Evolutionary conservation across 2,113 vertebrate species (phyloP), one percentile per base, ranked within the genome.

Genomic region (Monopterus albus): DNA sequence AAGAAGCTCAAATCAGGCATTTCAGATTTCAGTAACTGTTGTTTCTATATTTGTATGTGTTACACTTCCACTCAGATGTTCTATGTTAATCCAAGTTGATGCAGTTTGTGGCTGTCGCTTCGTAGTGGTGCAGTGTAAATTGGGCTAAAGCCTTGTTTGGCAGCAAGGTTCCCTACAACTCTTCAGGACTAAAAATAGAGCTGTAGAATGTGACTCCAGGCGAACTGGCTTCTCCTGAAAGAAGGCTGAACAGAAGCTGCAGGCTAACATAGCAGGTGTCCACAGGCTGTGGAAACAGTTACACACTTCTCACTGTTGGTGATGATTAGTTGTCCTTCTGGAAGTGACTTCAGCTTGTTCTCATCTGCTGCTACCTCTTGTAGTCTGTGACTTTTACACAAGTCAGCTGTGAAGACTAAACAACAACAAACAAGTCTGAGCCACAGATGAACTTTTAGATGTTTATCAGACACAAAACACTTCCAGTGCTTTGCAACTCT

Each of bases 131-230:
- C 35, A 20, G 2, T 45, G n/a, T 66, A 64, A 81, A 78, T 42
- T 57, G 56, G 77, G 45, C 39, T 58, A 6, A 46, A 26, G 42
- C 55, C 18, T 15, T 11, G 52, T 47, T 61, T 53, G 47, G 67
- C 53, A 4, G 45, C 25, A 10, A 42, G 26, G 17, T 57, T 33
- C 9, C 21, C 23, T 45, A 64, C 56, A 28, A 68, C 4, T 63
- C 55, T 45, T 18, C 57, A 39, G 0, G 5, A 28, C 42, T 65
- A 69, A 72, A 69, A 70, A 82, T 76, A 65, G 53, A 46, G 66
- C 38, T 56, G 52, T 49, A n/a, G 61, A 68, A 40, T 7, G 5
- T 47, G 8, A 31, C 82, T 18, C 0, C 2, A 1, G 29, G 71
- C 45, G 7, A 58, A 45, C 38, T 77, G 72, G 55, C 66, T 3